These are phyloP conservation scores for Rutilus rutilus DNA, from an alignment of 2,113 vertebrate species.

Conservation along the genomic window DNA sequence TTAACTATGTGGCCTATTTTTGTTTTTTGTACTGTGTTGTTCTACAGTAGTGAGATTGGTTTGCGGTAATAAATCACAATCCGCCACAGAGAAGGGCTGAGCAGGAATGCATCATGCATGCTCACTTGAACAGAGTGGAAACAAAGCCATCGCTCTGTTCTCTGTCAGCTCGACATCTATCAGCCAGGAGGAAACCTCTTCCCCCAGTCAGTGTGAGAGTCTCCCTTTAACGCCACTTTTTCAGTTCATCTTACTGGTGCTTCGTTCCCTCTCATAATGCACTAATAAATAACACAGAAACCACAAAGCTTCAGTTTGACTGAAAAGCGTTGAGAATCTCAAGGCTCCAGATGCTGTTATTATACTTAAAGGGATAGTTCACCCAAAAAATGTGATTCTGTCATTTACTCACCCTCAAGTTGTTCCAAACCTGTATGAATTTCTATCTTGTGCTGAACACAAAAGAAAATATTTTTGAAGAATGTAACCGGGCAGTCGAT, in stretches of 20 bases:
- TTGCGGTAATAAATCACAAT: conserved; percentile 5
- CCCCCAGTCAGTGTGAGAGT: background rate
- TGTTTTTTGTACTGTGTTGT: too few relatives aligned
- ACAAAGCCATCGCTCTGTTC: background rate
- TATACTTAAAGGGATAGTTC: too few relatives aligned
- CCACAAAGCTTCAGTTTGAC: background rate
- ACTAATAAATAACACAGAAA: background rate
- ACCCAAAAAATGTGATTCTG: too few relatives aligned
- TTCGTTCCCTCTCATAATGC: background rate
- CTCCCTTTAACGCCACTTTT: background rate
- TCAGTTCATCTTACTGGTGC: background rate
- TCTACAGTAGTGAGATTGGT: background rate
- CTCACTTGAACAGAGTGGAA: background rate
- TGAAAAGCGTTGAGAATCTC: background rate
- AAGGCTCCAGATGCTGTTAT: background rate
- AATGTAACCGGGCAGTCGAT: too few relatives aligned
- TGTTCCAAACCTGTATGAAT: too few relatives aligned
- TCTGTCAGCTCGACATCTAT: background rate
- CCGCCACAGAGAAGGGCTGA: background rate
- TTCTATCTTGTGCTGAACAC: too few relatives aligned
- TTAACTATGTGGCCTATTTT: background rate
- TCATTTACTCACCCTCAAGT: too few relatives aligned
- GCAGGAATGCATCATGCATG: conserved; percentile 1
- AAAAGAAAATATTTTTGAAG: too few relatives aligned
- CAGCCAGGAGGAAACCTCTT: background rate